Base-by-base conservation (phyloP, 2,113 vertebrate genomes). In the Spermophilus dauricus region DNA sequence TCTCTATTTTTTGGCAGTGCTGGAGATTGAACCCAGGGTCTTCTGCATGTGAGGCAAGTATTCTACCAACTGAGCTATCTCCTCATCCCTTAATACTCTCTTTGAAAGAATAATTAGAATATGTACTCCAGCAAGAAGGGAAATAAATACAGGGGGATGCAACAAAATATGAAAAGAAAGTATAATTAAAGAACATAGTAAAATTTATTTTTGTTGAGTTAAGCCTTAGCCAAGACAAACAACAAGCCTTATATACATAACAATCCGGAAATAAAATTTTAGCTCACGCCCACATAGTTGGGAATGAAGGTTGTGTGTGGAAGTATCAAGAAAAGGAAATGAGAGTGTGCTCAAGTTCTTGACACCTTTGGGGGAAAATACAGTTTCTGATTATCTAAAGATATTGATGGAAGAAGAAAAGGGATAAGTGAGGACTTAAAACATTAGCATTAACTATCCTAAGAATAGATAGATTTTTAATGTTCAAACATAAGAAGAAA, bases 131-230 rank as follows among this genome's bases (percentile, higher is more conserved):
- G 24, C 22, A 93, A 90, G 37, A 91, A 91, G 13, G 42, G 24
- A 87, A 63, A 77, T 67, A 63, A 77, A 48, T 34, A 69, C 17
- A 70, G 48, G 30, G 48, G 39, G 48, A 85, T 51, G 14, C 58
- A 39, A 82, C 20, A 42, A 67, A 37, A 45, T 86, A 85, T 34
- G n/a, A 48, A 18, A 78, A 45, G 56, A 58, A 69, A 89, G 4
- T 34, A 37, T 39, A 5, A 82, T 76, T 26, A 83, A 78, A 75
- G 34, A 94, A 56, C 42, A 70, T 4, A 42, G 18, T 20, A 70
- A 77, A 63, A 73, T 32, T 81, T 86, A 86, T 39, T 92, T 85
- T 95, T 81, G 9, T 56, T 95, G 73, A 65, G 20, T 72, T 81
- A 56, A 85, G 13, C 1, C 22, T 63, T 75, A 30, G 5, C 58